Evolutionary conservation across 2,113 vertebrate species (phyloP).

Genomic region (Diadophis punctatus): DNA sequence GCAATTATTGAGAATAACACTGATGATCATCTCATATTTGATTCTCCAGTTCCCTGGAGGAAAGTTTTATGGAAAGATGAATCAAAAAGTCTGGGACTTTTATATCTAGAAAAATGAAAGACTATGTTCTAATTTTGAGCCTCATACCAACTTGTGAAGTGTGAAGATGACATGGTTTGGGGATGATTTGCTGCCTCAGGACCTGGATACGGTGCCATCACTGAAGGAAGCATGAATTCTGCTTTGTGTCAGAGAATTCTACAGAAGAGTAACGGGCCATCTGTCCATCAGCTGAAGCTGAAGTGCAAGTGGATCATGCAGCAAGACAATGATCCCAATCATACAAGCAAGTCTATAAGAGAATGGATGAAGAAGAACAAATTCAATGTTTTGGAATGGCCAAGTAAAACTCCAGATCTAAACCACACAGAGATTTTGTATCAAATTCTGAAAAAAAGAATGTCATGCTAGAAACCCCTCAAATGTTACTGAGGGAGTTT

Average conservation of each 20-base stretch:
- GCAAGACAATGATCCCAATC: not conserved
- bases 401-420: not conserved
- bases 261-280: not conserved
- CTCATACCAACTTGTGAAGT: not conserved
- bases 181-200: not conserved
- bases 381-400: not conserved
- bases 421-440: not conserved
- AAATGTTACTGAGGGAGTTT: not conserved
- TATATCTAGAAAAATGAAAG: not conserved
- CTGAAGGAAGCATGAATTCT: not conserved
- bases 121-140: not conserved
- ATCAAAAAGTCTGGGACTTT: not conserved
- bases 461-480: not conserved
- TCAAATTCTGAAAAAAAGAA: not conserved
- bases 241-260: not conserved
- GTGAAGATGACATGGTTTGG: not conserved
- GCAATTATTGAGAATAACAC: not conserved
- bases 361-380: not conserved
- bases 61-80: not conserved
- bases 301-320: not conserved
- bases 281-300: not conserved
- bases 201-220: not conserved
- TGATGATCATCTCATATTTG: not conserved
- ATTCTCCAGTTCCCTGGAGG: not conserved
- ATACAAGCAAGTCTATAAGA: not conserved